These are phyloP conservation scores for Pyrgilauda ruficollis DNA, from an alignment of 2,113 vertebrate species.

Conservation along the genomic window DNA sequence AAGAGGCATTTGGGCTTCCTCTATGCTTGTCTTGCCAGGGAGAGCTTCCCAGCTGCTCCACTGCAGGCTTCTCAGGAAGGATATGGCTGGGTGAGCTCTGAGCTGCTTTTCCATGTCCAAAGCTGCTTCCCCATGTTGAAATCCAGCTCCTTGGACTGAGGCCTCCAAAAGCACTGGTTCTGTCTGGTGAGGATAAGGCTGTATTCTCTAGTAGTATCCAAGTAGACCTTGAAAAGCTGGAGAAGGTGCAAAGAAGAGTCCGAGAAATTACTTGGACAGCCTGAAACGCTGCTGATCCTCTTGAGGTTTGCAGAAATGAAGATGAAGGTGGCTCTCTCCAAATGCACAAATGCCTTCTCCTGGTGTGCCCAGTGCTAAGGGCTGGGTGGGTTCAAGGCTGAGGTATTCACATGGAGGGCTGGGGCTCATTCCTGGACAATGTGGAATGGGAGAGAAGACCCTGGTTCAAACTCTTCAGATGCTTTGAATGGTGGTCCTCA, in stretches of 20 bases:
- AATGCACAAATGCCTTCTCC: accelerated
- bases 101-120: not conserved
- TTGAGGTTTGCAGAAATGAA: not conserved
- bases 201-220: not conserved
- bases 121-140: not conserved
- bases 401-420: accelerated
- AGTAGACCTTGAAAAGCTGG: not conserved
- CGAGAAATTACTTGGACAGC: not conserved
- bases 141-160: not conserved
- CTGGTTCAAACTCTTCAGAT: not conserved
- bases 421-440: not conserved
- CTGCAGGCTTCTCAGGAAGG: not conserved
- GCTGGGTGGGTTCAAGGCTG: not conserved
- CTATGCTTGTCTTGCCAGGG: not conserved
- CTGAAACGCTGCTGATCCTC: not conserved
- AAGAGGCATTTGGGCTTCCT: not conserved
- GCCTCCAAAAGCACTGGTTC: not conserved
- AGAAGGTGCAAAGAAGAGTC: not conserved
- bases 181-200: not conserved
- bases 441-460: not conserved
- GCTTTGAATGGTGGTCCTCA: not conserved
- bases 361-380: not conserved
- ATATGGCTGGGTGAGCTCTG: not conserved
- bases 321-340: not conserved
- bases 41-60: not conserved